These are phyloP conservation scores for Drosophila bocqueti DNA, from an alignment of 1,140 invertebrate species.

Conservation along the genomic window DNA sequence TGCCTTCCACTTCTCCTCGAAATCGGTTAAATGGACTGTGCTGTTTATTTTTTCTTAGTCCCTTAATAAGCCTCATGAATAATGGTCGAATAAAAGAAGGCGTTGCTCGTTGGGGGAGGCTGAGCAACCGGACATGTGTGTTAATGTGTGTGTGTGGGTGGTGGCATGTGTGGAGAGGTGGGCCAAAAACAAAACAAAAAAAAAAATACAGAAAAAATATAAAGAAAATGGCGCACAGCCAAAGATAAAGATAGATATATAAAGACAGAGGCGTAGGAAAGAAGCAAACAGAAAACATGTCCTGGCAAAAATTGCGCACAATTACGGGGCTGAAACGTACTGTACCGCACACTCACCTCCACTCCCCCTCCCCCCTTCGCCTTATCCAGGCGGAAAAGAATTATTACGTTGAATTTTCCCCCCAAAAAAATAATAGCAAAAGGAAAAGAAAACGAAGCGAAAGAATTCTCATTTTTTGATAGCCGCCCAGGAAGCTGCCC, in stretches of 20 bases:
- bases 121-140: constrained; percentile 35
- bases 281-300: constrained; percentile 56
- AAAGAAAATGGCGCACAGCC: constrained; percentile 56
- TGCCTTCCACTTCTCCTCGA: constrained; percentile 25
- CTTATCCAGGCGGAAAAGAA: constrained; percentile 84
- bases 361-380: background rate
- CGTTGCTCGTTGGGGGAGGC: constrained; percentile 8
- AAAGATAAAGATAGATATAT: constrained; percentile 29
- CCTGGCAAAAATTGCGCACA: constrained; percentile 75
- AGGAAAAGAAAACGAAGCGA: constrained; percentile 49
- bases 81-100: constrained; percentile 56
- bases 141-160: constrained; percentile 5
- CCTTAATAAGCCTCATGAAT: constrained; percentile 75
- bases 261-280: constrained; percentile 12
- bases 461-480: constrained; percentile 79
- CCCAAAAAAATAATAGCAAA: constrained; percentile 37
- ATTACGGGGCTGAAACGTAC: constrained; percentile 59
- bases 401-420: constrained; percentile 82
- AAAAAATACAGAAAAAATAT: constrained; percentile 8
- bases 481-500: constrained; percentile 56
- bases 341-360: constrained; percentile 12
- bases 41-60: constrained; percentile 69
- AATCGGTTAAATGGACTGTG: constrained; percentile 83
- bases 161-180: constrained; percentile 23
- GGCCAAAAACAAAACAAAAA: background rate